Base-by-base conservation (phyloP, 2,113 vertebrate genomes). In the Pangasianodon hypophthalmus region DNA sequence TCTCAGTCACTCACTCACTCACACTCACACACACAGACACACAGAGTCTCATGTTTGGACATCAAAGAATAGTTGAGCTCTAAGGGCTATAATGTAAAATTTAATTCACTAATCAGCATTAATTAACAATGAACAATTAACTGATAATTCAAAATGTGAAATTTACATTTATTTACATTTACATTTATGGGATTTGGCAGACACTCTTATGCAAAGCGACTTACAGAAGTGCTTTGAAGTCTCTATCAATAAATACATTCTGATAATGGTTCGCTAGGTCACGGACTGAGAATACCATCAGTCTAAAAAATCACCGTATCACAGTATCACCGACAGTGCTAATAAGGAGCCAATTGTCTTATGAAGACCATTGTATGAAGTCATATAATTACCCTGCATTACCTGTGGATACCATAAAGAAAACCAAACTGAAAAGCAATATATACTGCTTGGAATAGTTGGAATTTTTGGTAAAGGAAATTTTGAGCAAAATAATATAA, bases 41-140 rank as follows among this genome's bases (percentile, higher is more conserved):
- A 89, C 48, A 32, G 62, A 54, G 21, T 81, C 52, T 87, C 50
- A 73, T 89, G 48, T 88, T 85, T 85, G 71, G 54, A 62, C 64
- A 50, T 10, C 41, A 64, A 54, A 29, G 80, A 32, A 80, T 84
- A 87, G 83, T 41, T 52, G 19, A n/a, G 41, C 18, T 24, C 46
- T 87, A 54, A 73, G 6, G 29, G 54, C 48, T 26, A 77, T 26
- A 87, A 81, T 88, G 19, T 60, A 88, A 52, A 29, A 84, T 69
- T 29, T 56, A 62, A 41, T 58, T 81, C 60, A 37, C 1, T 37
- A 69, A 69, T 69, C 0, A 69, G 13, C n/a, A 32, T 69, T 69
- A 69, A 69, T 69, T 69, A 69, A 67, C 26, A 67, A 32, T 67
- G 2, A 67, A 67, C 64, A n/a, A 67, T 14, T 5, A 14, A 32